Conservation (phyloP, 2,797 vertebrate genomes). For the Coccyzus lansbergi region DNA sequence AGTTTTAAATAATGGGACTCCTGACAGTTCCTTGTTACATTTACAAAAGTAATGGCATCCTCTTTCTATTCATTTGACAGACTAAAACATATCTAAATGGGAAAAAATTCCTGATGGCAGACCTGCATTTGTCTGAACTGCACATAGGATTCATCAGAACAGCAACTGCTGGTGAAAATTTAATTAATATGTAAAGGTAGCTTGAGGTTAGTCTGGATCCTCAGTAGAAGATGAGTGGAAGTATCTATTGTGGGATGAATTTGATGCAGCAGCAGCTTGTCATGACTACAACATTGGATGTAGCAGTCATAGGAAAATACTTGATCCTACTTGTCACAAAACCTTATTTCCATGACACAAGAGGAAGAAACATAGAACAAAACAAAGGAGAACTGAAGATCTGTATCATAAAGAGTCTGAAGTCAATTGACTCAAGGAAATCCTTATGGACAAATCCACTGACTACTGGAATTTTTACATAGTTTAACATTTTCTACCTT, state of each 20-base stretch:
- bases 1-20: slow-evolving; percentile 18
- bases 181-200: neutral
- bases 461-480: neutral
- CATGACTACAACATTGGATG: neutral
- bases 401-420: neutral
- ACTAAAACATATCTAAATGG: neutral
- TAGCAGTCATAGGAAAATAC: neutral
- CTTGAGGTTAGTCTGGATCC: neutral
- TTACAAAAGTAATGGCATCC: slow-evolving; percentile 14
- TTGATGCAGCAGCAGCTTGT: neutral
- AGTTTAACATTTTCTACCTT: neutral
- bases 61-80: slow-evolving; percentile 12
- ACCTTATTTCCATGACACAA: neutral
- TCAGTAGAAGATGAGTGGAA: neutral
- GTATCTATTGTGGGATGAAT: neutral
- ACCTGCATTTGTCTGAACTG: neutral
- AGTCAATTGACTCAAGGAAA: neutral
- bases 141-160: neutral
- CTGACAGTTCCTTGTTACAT: slow-evolving; percentile 25
- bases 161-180: neutral
- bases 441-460: neutral
- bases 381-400: neutral
- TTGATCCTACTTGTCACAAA: neutral
- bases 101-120: neutral
- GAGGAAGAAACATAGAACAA: neutral